Conservation (phyloP, 2,888 invertebrate genomes). For the Orgyia antiqua region DNA sequence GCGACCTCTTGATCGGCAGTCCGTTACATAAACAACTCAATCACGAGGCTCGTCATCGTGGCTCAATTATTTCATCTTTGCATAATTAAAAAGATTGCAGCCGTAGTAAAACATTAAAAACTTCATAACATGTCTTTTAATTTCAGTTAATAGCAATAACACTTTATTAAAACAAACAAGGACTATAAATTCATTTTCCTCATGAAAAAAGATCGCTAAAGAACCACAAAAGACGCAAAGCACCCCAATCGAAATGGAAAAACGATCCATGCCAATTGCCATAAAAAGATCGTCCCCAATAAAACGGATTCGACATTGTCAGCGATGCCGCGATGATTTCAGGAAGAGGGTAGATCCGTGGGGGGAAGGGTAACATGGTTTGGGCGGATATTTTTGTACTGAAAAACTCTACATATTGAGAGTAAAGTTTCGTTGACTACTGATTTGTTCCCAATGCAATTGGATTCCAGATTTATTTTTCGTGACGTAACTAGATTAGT, state of each 20-base stretch:
- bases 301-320: conserved; percentile 67
- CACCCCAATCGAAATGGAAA: conserved; percentile 64
- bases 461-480: conserved; percentile 5
- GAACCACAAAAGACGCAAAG: conserved; percentile 39
- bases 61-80: no score
- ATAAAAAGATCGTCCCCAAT: conserved; percentile 72
- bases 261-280: conserved; percentile 66
- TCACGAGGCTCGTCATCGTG: no score
- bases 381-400: conserved; percentile 69
- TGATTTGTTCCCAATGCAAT: conserved; percentile 50
- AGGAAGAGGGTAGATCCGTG: conserved; percentile 21
- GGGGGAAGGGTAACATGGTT: conserved; percentile 53
- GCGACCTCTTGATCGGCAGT: no score
- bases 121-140: no score
- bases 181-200: conserved; percentile 39
- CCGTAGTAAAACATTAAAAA: no score
- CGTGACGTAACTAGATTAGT: background rate
- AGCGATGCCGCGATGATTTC: conserved; percentile 35
- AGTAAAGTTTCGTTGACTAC: conserved; percentile 46
- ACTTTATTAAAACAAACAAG: conserved; percentile 18
- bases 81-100: no score
- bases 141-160: no score
- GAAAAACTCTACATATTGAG: conserved; percentile 42
- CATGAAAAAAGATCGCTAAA: conserved; percentile 25
- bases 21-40: no score